Evolutionary conservation across 2,113 vertebrate genomes (phyloP).

Genomic region (Anolis sagrei): DNA sequence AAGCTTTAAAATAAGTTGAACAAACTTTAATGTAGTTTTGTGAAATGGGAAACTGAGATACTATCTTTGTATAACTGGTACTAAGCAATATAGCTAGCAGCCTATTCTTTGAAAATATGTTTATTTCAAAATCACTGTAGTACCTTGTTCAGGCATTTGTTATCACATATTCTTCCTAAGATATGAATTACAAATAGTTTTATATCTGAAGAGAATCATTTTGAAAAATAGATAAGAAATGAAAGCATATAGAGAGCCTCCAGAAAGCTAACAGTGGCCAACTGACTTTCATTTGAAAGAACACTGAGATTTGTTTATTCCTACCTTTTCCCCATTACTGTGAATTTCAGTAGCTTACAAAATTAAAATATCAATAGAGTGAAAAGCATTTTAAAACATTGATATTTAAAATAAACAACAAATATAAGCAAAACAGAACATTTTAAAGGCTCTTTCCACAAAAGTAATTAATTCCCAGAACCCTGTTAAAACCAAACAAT

Average conservation of each 20-base stretch:
- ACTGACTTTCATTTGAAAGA: neutral
- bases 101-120: neutral
- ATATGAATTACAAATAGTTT: neutral
- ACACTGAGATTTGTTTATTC: neutral
- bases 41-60: neutral
- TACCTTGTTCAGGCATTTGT: neutral
- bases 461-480: no score
- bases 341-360: neutral
- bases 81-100: neutral
- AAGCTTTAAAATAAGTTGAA: conserved; percentile 4
- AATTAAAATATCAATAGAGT: no score
- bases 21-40: conserved; percentile 41
- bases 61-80: neutral
- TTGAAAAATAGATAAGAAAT: neutral
- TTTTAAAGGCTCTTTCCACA: no score
- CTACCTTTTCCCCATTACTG: neutral
- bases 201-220: neutral
- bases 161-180: neutral
- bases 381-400: no score
- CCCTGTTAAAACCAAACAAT: no score
- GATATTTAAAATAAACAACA: no score
- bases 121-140: neutral
- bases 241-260: neutral
- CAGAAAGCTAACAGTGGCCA: neutral
- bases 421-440: no score